Evolutionary conservation across 2,113 vertebrate genomes (phyloP), one percentile per base, ranked within the genome.

Genomic region (Collichthys lucidus): DNA sequence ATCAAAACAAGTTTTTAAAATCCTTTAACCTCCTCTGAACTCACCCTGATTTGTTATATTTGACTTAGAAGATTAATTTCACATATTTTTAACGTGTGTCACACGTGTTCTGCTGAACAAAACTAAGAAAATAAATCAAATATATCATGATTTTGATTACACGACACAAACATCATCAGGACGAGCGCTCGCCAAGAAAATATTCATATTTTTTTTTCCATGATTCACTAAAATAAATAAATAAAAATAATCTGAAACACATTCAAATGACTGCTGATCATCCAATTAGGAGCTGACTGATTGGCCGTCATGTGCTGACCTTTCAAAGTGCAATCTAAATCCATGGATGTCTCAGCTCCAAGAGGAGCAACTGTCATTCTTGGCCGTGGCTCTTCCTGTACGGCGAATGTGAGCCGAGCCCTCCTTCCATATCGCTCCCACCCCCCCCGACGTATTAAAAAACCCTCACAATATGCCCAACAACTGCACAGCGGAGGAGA

Each of bases 301-400:
- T 88, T 79, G 35, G 89, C 76, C 77, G 90, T 90, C 89, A 90
- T 90, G 89, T 82, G 81, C 60, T 91, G 90, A 92, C 92, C 91
- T 92, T 93, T 90, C 64, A 67, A 72, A 88, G 89, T 90, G 94
- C 92, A 95, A 94, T 93, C 90, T 94, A 90, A 95, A 95, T 92
- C 91, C 94, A 92, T 79, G 78, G 77, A 90, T 86, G 93, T 95
- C 94, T 96, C 94, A 94, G 95, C 94, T 96, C 92, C 89, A 96
- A 95, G 85, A 86, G 91, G 85, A 95, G 95, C 96, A 97, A 96
- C 96, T 98, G 96, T 96, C 96, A 91, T 94, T 96, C 94, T 95
- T 97, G 97, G 96, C 96, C 60, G 93, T 86, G 82, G 93, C 91
- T 88, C 89, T 91, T 95, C 89, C 82, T 91, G 94, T 93, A 92